Base-by-base conservation (phyloP, 2,888 invertebrate species). In the Parthenolecanium corni region DNA sequence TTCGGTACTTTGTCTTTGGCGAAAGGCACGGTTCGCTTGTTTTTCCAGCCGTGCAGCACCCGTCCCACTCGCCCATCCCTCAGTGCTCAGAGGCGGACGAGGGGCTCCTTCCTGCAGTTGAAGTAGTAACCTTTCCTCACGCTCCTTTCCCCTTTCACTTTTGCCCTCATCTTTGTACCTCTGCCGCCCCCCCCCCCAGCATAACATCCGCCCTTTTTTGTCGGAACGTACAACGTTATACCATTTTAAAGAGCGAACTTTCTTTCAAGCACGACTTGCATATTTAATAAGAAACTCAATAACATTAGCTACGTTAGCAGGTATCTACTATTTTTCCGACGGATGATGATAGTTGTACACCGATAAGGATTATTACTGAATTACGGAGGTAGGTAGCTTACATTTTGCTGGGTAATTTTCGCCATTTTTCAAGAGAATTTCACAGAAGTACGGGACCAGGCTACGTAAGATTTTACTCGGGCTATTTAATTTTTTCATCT, bases 191-290 rank as follows among this genome's bases (percentile, higher is more conserved):
- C 21, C 21, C 57, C 46, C 44, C 58, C 47, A 38, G 47, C 58
- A 47, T 58, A 46, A 58, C 58, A 58, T 58, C 58, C 58, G 58
- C 58, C 58, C 58, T 58, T 58, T 31, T 58, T 58, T 58, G 47
- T 57, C 49, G 46, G 58, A 21, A 47, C 38, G 18, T 14, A 4
- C 44, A 18, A 42, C 57, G 49, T 38, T 58, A 58, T 47, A 46
- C 58, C 46, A 58, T 58, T 58, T 58, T 58, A 58, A 58, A 44
- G 46, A 44, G 46, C 42, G 58, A 58, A 58, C 49, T 58, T 58
- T 58, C 58, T 58, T 58, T 58, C 47, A 58, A 49, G 58, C 58
- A 58, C 58, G 58, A 58, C 58, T 58, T 58, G 58, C 58, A 58
- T 58, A 49, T 58, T 58, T 58, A 58, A 58, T 58, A 58, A 58